Percentiles rank a stretch among this genome's conserved stretches.
Evolutionary conservation across 23 tunicate genomes (phyloP).

Genomic region (Trididemnum nubilum): DNA sequence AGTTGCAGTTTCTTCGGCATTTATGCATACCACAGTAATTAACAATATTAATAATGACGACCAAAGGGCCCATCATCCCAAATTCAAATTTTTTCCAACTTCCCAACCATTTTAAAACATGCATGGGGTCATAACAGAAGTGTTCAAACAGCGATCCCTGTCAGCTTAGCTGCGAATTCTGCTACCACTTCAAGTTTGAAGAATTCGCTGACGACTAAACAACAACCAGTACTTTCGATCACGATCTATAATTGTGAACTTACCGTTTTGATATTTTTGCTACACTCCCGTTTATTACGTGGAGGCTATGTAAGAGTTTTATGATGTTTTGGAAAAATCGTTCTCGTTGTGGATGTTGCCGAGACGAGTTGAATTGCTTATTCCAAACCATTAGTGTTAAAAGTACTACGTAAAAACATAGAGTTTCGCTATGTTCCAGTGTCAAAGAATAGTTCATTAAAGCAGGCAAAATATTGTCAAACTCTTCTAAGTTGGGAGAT

Average conservation of each 20-base stretch:
- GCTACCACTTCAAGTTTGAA: neutral
- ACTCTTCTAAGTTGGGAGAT: neutral
- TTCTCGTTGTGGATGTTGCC: neutral
- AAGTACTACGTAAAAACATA: neutral
- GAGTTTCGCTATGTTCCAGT: neutral
- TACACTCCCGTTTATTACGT: neutral
- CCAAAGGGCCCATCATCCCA: no score
- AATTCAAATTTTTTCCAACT: no score
- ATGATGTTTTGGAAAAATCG: slow-evolving; percentile 34
- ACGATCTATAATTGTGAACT: neutral
- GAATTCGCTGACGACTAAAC: no score
- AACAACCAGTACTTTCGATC: no score
- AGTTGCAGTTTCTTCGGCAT: no score
- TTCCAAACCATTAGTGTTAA: slow-evolving; percentile 45
- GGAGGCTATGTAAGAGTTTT: slow-evolving; percentile 19
- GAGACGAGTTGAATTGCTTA: neutral
- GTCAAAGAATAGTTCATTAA: slow-evolving; percentile 1
- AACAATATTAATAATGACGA: no score
- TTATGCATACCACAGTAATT: no score
- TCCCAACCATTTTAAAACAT: no score
- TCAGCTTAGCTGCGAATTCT: no score
- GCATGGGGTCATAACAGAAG: no score
- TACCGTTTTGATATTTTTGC: slow-evolving; percentile 36
- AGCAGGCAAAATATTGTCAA: neutral
- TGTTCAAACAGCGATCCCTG: no score